Percentiles rank a stretch among this genome's conserved stretches.
These are phyloP conservation scores for Coryphaenoides rupestris DNA, from an alignment of 2,113 vertebrate species.

Conservation along the genomic window DNA sequence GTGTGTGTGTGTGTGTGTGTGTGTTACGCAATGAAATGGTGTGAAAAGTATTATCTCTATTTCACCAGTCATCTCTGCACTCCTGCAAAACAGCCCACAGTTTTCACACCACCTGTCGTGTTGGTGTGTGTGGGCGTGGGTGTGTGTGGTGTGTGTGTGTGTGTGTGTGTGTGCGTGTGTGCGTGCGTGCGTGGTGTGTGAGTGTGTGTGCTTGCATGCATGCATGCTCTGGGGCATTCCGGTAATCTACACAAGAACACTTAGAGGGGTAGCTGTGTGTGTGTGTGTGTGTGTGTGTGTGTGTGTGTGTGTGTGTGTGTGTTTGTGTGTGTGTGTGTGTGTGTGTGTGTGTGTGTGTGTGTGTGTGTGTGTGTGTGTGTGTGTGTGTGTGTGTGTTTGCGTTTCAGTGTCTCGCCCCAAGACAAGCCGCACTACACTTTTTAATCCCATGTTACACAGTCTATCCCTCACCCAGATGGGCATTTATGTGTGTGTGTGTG, in stretches of 20 bases:
- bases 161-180: conserved; percentile 13
- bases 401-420: too few relatives aligned
- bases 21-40: too few relatives aligned
- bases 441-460: too few relatives aligned
- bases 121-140: neutral
- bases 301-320: too few relatives aligned
- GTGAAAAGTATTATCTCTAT: conserved; percentile 19
- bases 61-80: conserved; percentile 46
- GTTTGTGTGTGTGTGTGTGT: neutral
- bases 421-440: too few relatives aligned
- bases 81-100: conserved; percentile 31
- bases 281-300: neutral
- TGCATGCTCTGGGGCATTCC: too few relatives aligned
- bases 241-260: too few relatives aligned
- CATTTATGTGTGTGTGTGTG: neutral
- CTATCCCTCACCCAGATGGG: too few relatives aligned
- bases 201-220: neutral
- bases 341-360: conserved; percentile 14
- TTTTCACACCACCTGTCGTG: conserved; percentile 5
- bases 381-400: too few relatives aligned
- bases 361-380: neutral
- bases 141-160: neutral
- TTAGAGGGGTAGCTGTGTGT: too few relatives aligned
- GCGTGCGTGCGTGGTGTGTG: neutral
- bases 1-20: too few relatives aligned